phyloP scores from a whole-genome alignment of 2,113 vertebrate species.

The Chaetodon auriga region DNA sequence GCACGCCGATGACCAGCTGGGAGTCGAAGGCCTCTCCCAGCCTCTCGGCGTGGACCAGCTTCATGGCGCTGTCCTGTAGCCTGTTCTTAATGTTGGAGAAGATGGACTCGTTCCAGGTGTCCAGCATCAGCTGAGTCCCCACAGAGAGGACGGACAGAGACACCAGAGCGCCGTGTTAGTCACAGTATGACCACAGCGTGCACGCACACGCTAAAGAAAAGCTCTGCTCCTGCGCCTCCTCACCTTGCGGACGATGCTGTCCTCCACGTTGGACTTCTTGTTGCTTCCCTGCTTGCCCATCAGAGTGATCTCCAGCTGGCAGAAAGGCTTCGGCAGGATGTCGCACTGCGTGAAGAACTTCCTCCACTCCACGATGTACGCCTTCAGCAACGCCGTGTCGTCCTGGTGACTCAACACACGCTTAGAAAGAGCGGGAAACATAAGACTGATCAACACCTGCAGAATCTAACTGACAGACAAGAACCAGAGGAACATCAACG shows the following conservation, averaged over 20 bases:
- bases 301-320: conserved; percentile 92
- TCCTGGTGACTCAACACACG: conserved; percentile 98
- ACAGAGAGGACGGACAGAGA: not conserved
- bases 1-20: conserved; percentile 97
- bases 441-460: conserved; percentile 8
- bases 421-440: conserved; percentile 72
- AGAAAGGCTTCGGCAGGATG: conserved; percentile 95
- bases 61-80: conserved; percentile 99
- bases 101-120: conserved; percentile 99
- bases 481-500: not conserved
- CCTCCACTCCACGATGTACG: conserved; percentile 98
- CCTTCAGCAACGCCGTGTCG: conserved; percentile 97
- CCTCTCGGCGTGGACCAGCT: conserved; percentile 96
- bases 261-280: conserved; percentile 98
- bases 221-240: conserved; percentile 24
- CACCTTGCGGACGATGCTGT: conserved; percentile 98
- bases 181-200: not conserved
- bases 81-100: conserved; percentile 99
- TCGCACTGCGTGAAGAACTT: conserved; percentile 91
- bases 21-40: conserved; percentile 99
- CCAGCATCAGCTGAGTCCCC: conserved; percentile 92
- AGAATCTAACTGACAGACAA: not conserved
- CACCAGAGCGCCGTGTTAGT: not conserved
- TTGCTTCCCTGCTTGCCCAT: conserved; percentile 99
- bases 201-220: too few relatives aligned